Conservation (phyloP, 2,888 invertebrate species). For the Drosophila merina region DNA sequence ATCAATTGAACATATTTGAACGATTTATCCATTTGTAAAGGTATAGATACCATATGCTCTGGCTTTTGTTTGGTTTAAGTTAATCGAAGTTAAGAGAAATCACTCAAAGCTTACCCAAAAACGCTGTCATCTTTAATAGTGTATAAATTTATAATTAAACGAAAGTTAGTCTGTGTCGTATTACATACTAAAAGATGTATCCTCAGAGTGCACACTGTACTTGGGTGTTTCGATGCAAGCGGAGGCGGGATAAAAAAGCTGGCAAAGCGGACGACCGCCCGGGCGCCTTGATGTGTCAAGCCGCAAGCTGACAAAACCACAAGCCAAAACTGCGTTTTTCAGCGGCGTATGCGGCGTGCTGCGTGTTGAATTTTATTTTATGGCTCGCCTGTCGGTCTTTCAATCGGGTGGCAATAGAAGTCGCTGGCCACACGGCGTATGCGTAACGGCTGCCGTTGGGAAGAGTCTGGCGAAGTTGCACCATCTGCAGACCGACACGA, state of each 20-base stretch:
- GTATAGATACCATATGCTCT: neutral
- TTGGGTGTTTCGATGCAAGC: neutral
- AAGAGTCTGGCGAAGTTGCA: slow-evolving; percentile 35
- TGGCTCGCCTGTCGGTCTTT: slow-evolving; percentile 3
- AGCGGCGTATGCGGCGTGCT: slow-evolving; percentile 26
- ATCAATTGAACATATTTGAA: neutral
- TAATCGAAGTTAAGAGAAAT: slow-evolving; percentile 61
- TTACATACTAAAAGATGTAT: neutral
- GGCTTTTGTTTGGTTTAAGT: slow-evolving; percentile 19
- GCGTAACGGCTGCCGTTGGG: slow-evolving; percentile 32
- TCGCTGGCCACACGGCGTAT: slow-evolving; percentile 45
- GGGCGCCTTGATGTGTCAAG: slow-evolving; percentile 69
- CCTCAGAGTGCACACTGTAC: neutral
- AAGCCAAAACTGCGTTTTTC: slow-evolving; percentile 49
- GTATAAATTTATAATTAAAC: neutral
- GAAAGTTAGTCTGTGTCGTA: too few species aligned
- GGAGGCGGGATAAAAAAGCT: slow-evolving; percentile 26
- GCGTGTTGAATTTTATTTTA: slow-evolving; percentile 34
- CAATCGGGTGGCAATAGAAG: slow-evolving; percentile 31
- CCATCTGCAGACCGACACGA: slow-evolving; percentile 33
- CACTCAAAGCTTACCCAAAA: slow-evolving; percentile 70
- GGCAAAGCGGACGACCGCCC: slow-evolving; percentile 25
- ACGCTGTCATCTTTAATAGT: slow-evolving; percentile 8
- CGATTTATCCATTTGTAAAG: neutral
- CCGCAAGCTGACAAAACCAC: slow-evolving; percentile 33